Evolutionary conservation across 2,888 invertebrate species (phyloP).

Genomic region (Sinelater perroti): DNA sequence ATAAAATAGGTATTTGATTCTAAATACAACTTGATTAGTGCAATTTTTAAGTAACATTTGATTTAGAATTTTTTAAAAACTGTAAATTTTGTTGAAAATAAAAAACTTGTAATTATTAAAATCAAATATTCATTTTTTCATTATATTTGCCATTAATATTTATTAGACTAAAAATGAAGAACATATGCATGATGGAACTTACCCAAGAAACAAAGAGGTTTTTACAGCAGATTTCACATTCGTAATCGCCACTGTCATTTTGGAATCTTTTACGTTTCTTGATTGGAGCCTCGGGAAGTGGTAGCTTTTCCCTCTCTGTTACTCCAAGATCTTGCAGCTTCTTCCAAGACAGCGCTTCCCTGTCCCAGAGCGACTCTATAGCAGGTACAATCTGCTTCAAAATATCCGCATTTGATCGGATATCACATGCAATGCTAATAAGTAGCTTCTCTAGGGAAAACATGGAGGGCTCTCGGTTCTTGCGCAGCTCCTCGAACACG

Average conservation of each 20-base stretch:
- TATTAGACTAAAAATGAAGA: neutral
- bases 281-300: constrained; percentile 63
- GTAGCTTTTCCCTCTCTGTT: constrained; percentile 69
- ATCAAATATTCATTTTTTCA: neutral
- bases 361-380: constrained; percentile 67
- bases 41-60: too few species aligned
- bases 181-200: constrained; percentile 43
- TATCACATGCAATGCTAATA: constrained; percentile 76
- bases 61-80: too few species aligned
- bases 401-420: constrained; percentile 69
- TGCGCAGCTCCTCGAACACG: constrained; percentile 80
- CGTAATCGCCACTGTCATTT: constrained; percentile 74
- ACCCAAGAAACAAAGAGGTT: constrained; percentile 87
- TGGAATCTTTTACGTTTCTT: constrained; percentile 62
- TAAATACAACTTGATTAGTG: too few species aligned
- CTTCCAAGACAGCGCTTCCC: constrained; percentile 72
- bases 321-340: constrained; percentile 71
- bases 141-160: too few species aligned
- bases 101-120: neutral
- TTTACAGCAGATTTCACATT: constrained; percentile 85
- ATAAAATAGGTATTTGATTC: too few species aligned
- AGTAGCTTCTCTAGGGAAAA: constrained; percentile 87
- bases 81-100: too few species aligned
- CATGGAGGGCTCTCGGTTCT: constrained; percentile 89
- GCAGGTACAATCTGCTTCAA: constrained; percentile 73